These are phyloP conservation scores for Drosophila mayri DNA, from an alignment of 1,140 invertebrate species.

Conservation along the genomic window DNA sequence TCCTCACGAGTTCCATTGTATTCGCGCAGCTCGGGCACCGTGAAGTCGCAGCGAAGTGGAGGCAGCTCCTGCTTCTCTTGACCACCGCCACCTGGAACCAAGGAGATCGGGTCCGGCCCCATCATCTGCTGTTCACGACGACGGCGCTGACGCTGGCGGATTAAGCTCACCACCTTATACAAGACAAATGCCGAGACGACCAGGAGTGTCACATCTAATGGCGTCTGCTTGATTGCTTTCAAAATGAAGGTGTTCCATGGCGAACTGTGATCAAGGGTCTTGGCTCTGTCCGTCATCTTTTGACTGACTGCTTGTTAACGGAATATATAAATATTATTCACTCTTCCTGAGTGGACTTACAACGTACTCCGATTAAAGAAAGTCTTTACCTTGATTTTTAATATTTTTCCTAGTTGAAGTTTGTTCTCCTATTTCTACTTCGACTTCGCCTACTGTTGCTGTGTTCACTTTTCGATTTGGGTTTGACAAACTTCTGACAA, in stretches of 20 bases:
- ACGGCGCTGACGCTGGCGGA: conserved; percentile 5
- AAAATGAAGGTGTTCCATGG: conserved; percentile 38
- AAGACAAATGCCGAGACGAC: conserved; percentile 57
- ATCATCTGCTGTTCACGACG: conserved; percentile 1
- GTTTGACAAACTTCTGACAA: too few species aligned
- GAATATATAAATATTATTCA: not conserved
- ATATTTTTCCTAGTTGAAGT: not conserved
- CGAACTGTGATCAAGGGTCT: not conserved
- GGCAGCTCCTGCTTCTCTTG: not conserved
- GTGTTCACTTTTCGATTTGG: too few species aligned
- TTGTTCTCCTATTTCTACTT: too few species aligned
- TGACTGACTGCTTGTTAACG: not conserved
- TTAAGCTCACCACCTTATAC: conserved; percentile 46
- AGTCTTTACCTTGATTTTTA: too few species aligned
- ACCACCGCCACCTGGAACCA: not conserved
- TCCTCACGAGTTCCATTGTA: conserved; percentile 51
- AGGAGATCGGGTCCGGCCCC: not conserved
- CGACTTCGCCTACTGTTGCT: too few species aligned
- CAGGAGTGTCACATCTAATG: conserved; percentile 37
- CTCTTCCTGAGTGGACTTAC: not conserved
- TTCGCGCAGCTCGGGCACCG: conserved; percentile 37
- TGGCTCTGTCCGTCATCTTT: conserved; percentile 7
- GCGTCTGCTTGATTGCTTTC: conserved; percentile 38
- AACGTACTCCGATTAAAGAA: not conserved
- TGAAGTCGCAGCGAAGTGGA: conserved; percentile 42